Evolutionary conservation across 2,113 vertebrate genomes (phyloP).

Genomic region (Solea solea): DNA sequence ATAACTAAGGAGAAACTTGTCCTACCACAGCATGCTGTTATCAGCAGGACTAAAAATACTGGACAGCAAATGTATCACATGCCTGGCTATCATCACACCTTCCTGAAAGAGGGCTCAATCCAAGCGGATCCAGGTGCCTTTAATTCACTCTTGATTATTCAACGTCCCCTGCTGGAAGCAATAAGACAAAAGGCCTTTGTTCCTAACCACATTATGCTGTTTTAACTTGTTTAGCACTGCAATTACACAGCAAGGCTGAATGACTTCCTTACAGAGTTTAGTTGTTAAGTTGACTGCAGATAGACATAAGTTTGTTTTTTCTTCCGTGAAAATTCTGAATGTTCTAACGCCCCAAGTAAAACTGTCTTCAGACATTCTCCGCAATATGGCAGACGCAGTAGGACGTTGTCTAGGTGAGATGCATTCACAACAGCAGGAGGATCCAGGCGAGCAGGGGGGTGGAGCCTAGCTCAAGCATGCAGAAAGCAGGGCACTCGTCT

Average conservation of each 20-base stretch:
- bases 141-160: conserved; percentile 39
- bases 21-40: conserved; percentile 47
- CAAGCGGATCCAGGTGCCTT: conserved; percentile 51
- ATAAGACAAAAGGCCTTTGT: conserved; percentile 48
- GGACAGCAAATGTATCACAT: conserved; percentile 43
- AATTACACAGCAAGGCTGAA: conserved; percentile 42
- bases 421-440: too few species aligned
- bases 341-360: too few species aligned
- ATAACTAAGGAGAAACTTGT: conserved; percentile 60
- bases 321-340: not conserved
- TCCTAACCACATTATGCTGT: conserved; percentile 41
- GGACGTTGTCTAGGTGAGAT: too few species aligned
- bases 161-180: conserved; percentile 57
- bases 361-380: too few species aligned
- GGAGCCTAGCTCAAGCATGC: too few species aligned
- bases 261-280: conserved; percentile 48
- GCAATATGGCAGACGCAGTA: too few species aligned
- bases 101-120: conserved; percentile 22
- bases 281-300: not conserved
- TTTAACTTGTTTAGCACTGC: conserved; percentile 47
- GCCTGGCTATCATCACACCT: conserved; percentile 41
- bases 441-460: too few species aligned
- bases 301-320: conserved; percentile 14
- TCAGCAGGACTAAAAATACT: conserved; percentile 71
- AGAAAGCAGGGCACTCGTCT: too few species aligned